Evolutionary conservation across 2,113 vertebrate genomes (phyloP).

Genomic region (Cairina moschata): DNA sequence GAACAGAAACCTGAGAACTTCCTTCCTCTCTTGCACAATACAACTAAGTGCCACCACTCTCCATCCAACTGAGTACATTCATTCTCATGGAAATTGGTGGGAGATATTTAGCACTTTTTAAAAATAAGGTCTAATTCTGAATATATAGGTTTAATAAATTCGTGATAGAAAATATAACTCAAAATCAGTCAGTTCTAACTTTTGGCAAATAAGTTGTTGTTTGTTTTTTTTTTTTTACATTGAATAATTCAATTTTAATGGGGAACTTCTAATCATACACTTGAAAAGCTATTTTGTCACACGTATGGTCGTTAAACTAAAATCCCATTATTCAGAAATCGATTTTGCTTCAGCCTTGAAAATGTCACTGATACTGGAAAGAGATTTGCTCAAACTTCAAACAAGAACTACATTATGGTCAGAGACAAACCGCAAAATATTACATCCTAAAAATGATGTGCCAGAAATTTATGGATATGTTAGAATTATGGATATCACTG

Average conservation of each 20-base stretch:
- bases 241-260: background rate
- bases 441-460: background rate
- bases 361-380: background rate
- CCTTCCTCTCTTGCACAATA: background rate
- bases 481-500: background rate
- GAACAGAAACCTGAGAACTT: conserved; percentile 31
- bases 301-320: background rate
- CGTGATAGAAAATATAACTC: background rate
- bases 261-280: background rate
- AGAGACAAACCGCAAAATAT: background rate
- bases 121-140: background rate
- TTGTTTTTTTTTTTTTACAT: background rate
- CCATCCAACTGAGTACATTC: background rate
- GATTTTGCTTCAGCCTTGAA: background rate
- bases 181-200: background rate
- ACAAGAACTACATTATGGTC: background rate
- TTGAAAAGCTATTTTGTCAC: background rate
- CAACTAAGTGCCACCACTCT: background rate
- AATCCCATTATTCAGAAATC: background rate
- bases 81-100: background rate
- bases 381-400: background rate
- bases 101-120: background rate
- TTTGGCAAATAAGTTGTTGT: background rate
- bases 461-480: background rate
- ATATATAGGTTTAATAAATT: background rate